A percentile compares a stretch with the other conserved stretches of the same genome.
Conservation (phyloP, 2,888 invertebrate species). For the Prosopocoilus inquinatus region DNA sequence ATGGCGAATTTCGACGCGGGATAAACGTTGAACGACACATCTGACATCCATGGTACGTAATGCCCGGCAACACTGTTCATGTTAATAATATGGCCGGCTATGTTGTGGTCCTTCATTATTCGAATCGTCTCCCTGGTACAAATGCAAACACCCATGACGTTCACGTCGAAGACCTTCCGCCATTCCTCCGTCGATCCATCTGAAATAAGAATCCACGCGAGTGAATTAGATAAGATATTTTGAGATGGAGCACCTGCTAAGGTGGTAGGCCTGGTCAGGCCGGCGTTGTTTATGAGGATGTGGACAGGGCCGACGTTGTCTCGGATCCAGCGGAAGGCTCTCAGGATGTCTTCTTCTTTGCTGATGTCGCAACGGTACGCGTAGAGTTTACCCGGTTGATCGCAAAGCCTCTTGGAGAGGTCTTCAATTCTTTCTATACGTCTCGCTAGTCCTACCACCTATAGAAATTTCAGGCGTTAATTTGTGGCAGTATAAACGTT, state of each 20-base stretch:
- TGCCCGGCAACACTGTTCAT: slow-evolving; percentile 51
- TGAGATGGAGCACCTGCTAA: slow-evolving; percentile 16
- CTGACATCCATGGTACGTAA: slow-evolving; percentile 32
- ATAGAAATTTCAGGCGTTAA: neutral
- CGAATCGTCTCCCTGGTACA: slow-evolving; percentile 58
- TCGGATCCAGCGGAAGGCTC: slow-evolving; percentile 24
- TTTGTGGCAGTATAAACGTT: neutral
- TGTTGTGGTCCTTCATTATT: slow-evolving; percentile 53
- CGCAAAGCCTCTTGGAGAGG: slow-evolving; percentile 20
- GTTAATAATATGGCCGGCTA: slow-evolving; percentile 60
- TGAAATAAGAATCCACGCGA: neutral
- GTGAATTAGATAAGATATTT: neutral
- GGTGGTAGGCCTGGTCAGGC: slow-evolving; percentile 22
- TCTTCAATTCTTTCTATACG: slow-evolving; percentile 26
- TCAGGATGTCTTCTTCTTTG: slow-evolving; percentile 26
- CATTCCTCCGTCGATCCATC: slow-evolving; percentile 41
- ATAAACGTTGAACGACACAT: slow-evolving; percentile 45
- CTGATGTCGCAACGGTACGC: slow-evolving; percentile 26
- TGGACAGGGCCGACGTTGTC: slow-evolving; percentile 27
- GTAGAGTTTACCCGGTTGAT: slow-evolving; percentile 25
- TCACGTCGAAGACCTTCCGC: slow-evolving; percentile 51
- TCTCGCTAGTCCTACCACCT: slow-evolving; percentile 30
- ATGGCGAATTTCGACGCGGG: slow-evolving; percentile 56
- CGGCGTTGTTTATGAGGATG: slow-evolving; percentile 32
- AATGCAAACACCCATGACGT: slow-evolving; percentile 58